Base-by-base conservation (phyloP, 1,140 invertebrate species). In the Drosophila sulfurigaster region DNA sequence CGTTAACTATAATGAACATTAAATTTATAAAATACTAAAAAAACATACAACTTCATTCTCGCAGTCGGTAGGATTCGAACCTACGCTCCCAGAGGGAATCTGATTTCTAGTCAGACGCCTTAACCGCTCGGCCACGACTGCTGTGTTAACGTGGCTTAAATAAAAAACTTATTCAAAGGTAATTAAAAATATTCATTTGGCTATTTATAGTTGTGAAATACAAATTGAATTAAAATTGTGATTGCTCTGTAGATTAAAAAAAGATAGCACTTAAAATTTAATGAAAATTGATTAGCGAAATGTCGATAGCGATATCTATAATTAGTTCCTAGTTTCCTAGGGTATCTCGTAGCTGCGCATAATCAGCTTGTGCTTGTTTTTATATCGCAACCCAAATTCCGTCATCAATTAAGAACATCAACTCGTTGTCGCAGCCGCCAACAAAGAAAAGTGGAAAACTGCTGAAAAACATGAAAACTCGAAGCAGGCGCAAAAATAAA, bases 31-130 rank as follows among this genome's bases (percentile, higher is more conserved):
- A 32, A 32, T 32, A 6, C 35, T 1, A 8, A 8, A n/a, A 13
- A 43, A 43, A 43, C 3, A 43, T 5, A 43, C 0, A 4, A 0
- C 11, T 41, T 13, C 3, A 3, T 30, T 16, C 32, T 60, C 95
- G 96, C 96, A 96, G 95, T 94, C 95, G 95, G 95, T 96, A 96
- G 95, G 95, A 96, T 95, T 96, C 95, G 96, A 96, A 96, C 95
- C 95, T 96, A 96, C 95, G 95, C 96, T 96, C 95, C 95, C 95
- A 96, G 95, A 96, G 95, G 95, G 95, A 96, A 96, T 95, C 95
- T 96, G 95, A 96, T 96, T 96, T 96, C 95, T 95, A 96, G 95
- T 96, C 95, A 96, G 95, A 96, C 95, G 95, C 95, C 95, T 96
- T 96, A 96, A 96, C 96, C 96, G 95, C 95, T 96, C 95, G 95